Base-by-base conservation (phyloP, 1,140 invertebrate species). In the Bicyclus anynana region DNA sequence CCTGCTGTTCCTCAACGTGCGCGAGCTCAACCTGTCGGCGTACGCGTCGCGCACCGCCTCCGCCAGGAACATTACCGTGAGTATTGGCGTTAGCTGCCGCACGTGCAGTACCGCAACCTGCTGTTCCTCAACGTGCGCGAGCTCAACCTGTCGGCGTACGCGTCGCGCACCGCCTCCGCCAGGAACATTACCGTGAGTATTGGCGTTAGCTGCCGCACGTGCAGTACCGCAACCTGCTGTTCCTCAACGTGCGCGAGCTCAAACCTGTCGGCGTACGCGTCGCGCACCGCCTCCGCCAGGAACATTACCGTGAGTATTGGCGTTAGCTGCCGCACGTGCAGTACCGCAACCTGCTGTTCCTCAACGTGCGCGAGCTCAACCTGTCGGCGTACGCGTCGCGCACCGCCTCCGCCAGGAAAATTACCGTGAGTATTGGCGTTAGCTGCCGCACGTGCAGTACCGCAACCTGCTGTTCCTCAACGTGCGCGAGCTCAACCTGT, bases 401-500 rank as follows among this genome's bases (percentile, higher is more conserved):
- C n/a, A n/a, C n/a, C n/a, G n/a, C n/a, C n/a, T n/a, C n/a, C n/a
- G n/a, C n/a, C n/a, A n/a, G n/a, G n/a, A n/a, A n/a, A n/a, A n/a
- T n/a, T n/a, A n/a, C n/a, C n/a, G n/a, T n/a, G n/a, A n/a, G n/a
- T n/a, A n/a, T n/a, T n/a, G n/a, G n/a, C n/a, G n/a, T n/a, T n/a
- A n/a, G 63, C 90, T 91, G 51, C 95, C 96, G 0, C 93, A 96
- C 81, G 93, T 94, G 68, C 91, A 89, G 18, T 97, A 97, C 81
- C 90, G 97, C 27, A 99, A 98, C 91, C 89, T 99, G 14, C 77
- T 99, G 0, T 99, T 94, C 87, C 91, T 99, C 42, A 95, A 94
- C 84, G 97, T 97, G 13, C 96, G 95, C 79, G 93, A 93, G 64
- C 82, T 97, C 23, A 97, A 97, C 87, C 96, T 97, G 80, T 90